Evolutionary conservation across 1,140 invertebrate species (phyloP), one percentile per base, ranked within the genome.

Genomic region (Drusus annulatus): DNA sequence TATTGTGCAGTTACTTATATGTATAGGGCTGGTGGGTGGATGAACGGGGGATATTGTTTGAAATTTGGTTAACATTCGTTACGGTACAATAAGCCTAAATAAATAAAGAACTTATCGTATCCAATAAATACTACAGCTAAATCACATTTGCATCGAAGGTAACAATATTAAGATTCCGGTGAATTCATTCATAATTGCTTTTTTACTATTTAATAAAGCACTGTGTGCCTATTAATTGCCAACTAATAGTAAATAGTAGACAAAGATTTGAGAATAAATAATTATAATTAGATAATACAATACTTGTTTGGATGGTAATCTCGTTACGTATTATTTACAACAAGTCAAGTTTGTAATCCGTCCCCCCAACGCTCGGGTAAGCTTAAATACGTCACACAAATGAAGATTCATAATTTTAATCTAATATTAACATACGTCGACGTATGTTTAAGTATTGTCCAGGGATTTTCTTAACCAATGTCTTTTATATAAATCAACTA

Each of bases 91-190:
- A 52, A 73, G 28, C 16, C 45, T 52, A 54, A 73, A 54, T 54
- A 54, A 73, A 25, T 31, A 36, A 28, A 36, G 71, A 71, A 17
- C 71, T 75, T 74, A 74, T 52, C 52, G 51, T 54, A 74, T n/a
- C 52, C 52, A 75, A 75, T 75, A 75, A 75, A 75, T 75, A 75
- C 52, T 75, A 75, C 71, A 75, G 19, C 71, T 75, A 75, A 75
- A 75, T 75, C 71, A 60, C 71, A 75, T 58, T 19, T 16, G 16
- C 19, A 16, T 54, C 69, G 16, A 71, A 23, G 71, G 71, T 75
- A 75, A 75, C 71, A 36, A 21, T 21, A 52, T 50, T 71, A 71
- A 52, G 36, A 71, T 71, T 71, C 68, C 21, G 50, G 17, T 65
- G 23, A 15, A 71, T 52, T 21, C 17, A 51, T 51, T 8, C 1